Percentiles rank a stretch among this genome's conserved stretches.
phyloP scores from a whole-genome alignment of 2,888 invertebrate genomes.

The Trichopria drosophilae region DNA sequence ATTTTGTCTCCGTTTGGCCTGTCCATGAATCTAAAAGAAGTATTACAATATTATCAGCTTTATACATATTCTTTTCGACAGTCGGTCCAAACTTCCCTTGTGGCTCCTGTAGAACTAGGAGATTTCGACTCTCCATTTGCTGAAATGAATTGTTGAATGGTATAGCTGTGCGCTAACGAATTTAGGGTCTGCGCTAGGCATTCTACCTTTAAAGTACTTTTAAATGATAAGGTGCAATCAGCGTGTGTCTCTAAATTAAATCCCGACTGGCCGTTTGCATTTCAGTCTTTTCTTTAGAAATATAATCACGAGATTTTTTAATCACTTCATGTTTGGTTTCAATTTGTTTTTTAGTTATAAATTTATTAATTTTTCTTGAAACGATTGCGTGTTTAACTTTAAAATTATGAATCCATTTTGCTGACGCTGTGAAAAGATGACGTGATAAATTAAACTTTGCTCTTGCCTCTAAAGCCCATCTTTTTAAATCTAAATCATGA shows the following conservation, averaged over 20 bases:
- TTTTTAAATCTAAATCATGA: too few relatives aligned
- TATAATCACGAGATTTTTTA: constrained; percentile 10
- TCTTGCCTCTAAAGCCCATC: constrained; percentile 12
- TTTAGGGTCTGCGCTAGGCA: constrained; percentile 6
- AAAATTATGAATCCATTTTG: constrained; percentile 16
- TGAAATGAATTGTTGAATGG: constrained; percentile 2
- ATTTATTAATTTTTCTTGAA: constrained; percentile 28
- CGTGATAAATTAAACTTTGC: constrained; percentile 8
- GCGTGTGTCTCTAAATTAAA: constrained; percentile 26
- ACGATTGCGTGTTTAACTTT: constrained; percentile 27
- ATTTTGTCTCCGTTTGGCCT: constrained; percentile 16
- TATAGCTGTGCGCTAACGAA: constrained; percentile 7
- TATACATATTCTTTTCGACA: constrained; percentile 26
- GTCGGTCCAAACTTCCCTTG: constrained; percentile 24
- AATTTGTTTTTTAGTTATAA: constrained; percentile 24
- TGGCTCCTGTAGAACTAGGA: constrained; percentile 25
- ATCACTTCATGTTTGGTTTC: constrained; percentile 13
- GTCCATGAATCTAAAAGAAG: constrained; percentile 25
- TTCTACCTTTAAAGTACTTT: constrained; percentile 7
- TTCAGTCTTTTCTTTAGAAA: constrained; percentile 13
- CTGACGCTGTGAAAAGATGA: constrained; percentile 7
- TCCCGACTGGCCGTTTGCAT: constrained; percentile 14
- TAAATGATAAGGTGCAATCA: too few relatives aligned
- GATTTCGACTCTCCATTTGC: constrained; percentile 10
- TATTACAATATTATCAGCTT: constrained; percentile 19